A percentile compares a stretch with the other conserved stretches of the same genome.
These are phyloP conservation scores for Ctenopoma multispine DNA, from an alignment of 2,797 vertebrate species.

Conservation along the genomic window DNA sequence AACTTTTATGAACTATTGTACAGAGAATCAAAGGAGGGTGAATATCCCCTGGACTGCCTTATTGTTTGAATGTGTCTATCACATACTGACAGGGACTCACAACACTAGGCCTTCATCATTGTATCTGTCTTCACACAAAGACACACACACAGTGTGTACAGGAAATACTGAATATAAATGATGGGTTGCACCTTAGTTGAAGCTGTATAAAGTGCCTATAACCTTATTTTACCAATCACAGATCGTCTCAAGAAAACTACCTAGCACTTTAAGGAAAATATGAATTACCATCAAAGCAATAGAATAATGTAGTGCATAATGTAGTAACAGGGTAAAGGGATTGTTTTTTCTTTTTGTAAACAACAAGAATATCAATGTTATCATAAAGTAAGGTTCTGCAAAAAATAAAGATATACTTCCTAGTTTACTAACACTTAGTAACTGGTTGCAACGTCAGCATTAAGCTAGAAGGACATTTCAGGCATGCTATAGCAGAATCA, in stretches of 20 bases:
- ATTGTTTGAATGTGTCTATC: constrained; percentile 46
- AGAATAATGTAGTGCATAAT: constrained; percentile 27
- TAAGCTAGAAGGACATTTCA: not conserved
- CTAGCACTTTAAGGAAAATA: constrained; percentile 70
- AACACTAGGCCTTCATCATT: constrained; percentile 36
- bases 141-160: constrained; percentile 29
- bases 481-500: constrained; percentile 20
- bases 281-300: constrained; percentile 33
- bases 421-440: constrained; percentile 2
- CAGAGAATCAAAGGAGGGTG: constrained; percentile 22
- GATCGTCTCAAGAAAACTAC: constrained; percentile 41
- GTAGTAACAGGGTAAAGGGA: constrained; percentile 18
- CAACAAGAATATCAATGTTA: constrained; percentile 13
- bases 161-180: constrained; percentile 32
- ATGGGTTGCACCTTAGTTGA: constrained; percentile 38
- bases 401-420: constrained; percentile 6
- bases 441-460: constrained; percentile 4
- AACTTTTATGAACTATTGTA: constrained; percentile 46
- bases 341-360: constrained; percentile 22
- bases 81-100: constrained; percentile 40
- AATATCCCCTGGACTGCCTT: constrained; percentile 28
- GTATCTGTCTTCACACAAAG: constrained; percentile 15
- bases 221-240: constrained; percentile 43
- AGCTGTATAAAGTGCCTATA: constrained; percentile 49
- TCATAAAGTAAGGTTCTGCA: constrained; percentile 13